Conservation (phyloP, 2,797 vertebrate genomes). For the Periparus ater region DNA sequence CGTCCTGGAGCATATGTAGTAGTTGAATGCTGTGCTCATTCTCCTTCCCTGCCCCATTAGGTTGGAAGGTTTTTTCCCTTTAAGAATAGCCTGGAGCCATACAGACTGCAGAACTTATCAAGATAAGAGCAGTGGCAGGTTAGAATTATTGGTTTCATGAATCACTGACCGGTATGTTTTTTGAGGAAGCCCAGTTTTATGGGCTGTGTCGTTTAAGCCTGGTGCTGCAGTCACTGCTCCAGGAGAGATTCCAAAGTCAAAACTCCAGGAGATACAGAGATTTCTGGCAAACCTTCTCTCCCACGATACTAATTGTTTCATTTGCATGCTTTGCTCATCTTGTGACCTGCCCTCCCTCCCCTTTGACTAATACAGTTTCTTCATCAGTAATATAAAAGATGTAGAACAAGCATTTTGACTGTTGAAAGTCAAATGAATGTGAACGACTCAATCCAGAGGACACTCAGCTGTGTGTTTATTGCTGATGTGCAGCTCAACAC, state of each 20-base stretch:
- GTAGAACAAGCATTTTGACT: constrained; percentile 61
- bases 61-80: not conserved
- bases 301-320: constrained; percentile 28
- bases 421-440: constrained; percentile 66
- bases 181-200: not conserved
- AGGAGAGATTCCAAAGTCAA: not conserved
- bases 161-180: constrained; percentile 1
- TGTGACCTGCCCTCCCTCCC: constrained; percentile 47
- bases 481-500: not conserved
- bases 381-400: constrained; percentile 32
- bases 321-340: constrained; percentile 42
- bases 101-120: not conserved
- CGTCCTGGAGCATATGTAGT: constrained; percentile 13
- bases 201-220: not conserved
- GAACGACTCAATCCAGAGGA: constrained; percentile 16
- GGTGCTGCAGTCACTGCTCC: not conserved
- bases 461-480: not conserved
- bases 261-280: not conserved
- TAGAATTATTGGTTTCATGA: constrained; percentile 45
- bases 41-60: constrained; percentile 23
- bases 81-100: constrained; percentile 18
- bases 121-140: constrained; percentile 30
- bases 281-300: constrained; percentile 11
- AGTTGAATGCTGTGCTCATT: constrained; percentile 23
- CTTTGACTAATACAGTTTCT: constrained; percentile 38